Conservation (phyloP, 1,140 invertebrate genomes). For the Lerema accius region DNA sequence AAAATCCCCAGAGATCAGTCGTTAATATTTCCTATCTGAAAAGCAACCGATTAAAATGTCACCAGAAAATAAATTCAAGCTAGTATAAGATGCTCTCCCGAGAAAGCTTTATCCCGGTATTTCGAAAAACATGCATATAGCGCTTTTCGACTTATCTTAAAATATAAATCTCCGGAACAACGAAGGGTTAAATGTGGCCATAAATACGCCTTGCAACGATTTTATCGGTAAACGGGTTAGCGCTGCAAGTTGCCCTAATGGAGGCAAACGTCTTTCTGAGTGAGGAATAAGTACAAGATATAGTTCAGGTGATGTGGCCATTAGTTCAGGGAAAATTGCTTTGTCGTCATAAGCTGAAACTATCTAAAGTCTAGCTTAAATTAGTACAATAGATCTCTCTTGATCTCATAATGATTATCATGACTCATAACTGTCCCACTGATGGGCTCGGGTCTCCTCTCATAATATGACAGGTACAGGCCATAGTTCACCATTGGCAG, state of each 20-base stretch:
- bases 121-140: slow-evolving; percentile 21
- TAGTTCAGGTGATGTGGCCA: neutral
- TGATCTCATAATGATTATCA: too few species aligned
- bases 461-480: too few species aligned
- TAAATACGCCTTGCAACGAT: slow-evolving; percentile 30
- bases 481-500: too few species aligned
- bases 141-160: slow-evolving; percentile 33
- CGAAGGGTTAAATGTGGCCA: slow-evolving; percentile 25
- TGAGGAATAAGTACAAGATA: neutral
- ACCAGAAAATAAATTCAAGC: neutral
- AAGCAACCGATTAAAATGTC: neutral
- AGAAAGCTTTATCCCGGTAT: neutral
- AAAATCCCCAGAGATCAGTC: too few species aligned
- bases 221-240: slow-evolving; percentile 16
- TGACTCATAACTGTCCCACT: too few species aligned
- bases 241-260: neutral
- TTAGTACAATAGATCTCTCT: too few species aligned
- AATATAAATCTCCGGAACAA: slow-evolving; percentile 35
- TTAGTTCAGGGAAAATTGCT: neutral
- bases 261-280: neutral
- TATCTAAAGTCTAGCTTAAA: neutral
- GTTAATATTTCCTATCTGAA: neutral
- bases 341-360: neutral
- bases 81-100: neutral
- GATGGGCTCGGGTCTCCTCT: too few species aligned